These are phyloP conservation scores for Lamprotornis superbus DNA, from an alignment of 2,113 vertebrate genomes.

Conservation along the genomic window DNA sequence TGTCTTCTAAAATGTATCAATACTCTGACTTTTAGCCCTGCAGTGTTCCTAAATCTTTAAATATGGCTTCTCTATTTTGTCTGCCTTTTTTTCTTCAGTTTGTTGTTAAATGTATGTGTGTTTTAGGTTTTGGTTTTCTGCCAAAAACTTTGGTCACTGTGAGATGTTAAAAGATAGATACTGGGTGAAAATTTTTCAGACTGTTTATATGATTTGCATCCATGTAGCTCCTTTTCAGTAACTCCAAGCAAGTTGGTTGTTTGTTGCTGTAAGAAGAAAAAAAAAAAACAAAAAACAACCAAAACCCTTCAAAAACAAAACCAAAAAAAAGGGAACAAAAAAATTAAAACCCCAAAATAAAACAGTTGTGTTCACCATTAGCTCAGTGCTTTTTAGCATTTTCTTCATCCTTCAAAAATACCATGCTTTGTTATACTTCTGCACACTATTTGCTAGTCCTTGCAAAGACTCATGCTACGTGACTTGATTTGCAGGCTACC, in stretches of 20 bases:
- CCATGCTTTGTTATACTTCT: background rate
- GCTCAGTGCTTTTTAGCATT: background rate
- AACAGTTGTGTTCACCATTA: background rate
- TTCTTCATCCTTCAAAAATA: background rate
- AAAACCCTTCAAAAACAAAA: background rate
- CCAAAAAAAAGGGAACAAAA: background rate
- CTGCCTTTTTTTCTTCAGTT: background rate
- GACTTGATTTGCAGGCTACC: background rate
- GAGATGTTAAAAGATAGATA: background rate
- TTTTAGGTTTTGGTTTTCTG: background rate
- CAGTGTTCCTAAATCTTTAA: background rate
- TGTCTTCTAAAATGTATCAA: background rate
- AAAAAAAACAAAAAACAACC: background rate
- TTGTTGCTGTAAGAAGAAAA: background rate
- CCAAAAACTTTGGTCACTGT: background rate
- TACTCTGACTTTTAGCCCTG: background rate
- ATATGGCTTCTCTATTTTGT: background rate
- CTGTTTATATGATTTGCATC: background rate
- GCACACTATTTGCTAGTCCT: fast-evolving
- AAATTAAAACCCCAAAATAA: background rate
- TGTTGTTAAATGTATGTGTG: background rate
- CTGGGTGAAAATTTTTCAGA: background rate
- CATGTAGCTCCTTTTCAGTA: background rate
- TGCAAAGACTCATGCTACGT: fast-evolving
- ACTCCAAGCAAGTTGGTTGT: background rate